phyloP scores from a whole-genome alignment of 2,888 invertebrate species.

The Mesodorylaimus sp. region DNA sequence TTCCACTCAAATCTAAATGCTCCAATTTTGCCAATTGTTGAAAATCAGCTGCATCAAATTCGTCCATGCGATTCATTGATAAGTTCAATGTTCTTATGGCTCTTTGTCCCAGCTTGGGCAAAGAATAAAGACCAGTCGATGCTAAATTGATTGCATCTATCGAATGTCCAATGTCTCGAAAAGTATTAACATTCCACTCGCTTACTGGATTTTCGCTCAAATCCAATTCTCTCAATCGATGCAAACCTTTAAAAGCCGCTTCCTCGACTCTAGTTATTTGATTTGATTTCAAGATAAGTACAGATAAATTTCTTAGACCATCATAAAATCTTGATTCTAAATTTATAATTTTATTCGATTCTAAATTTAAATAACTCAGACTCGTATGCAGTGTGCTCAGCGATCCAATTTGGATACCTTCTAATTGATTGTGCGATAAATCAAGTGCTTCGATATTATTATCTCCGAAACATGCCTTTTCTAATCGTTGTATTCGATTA shows the following conservation, averaged over 20 bases:
- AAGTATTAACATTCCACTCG: constrained; percentile 25
- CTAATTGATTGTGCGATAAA: constrained; percentile 9
- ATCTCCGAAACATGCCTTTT: constrained; percentile 20
- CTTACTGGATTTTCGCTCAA: constrained; percentile 24
- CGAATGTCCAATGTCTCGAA: constrained; percentile 19
- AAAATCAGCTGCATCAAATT: constrained; percentile 16
- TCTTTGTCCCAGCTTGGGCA: constrained; percentile 9
- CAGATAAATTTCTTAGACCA: constrained; percentile 18
- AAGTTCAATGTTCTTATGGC: constrained; percentile 16
- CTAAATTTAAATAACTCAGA: constrained; percentile 6
- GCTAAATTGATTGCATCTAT: constrained; percentile 22
- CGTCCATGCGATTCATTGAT: constrained; percentile 20
- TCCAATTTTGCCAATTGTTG: constrained; percentile 18
- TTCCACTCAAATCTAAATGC: constrained; percentile 22
- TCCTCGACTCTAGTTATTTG: constrained; percentile 23
- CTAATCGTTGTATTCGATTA: constrained; percentile 20
- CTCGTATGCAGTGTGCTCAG: constrained; percentile 17
- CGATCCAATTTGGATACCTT: neutral
- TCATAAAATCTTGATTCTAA: constrained; percentile 15
- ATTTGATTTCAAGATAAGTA: constrained; percentile 18
- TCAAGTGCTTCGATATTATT: constrained; percentile 8
- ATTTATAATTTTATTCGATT: constrained; percentile 13
- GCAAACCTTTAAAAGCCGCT: constrained; percentile 20
- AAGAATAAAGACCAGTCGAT: constrained; percentile 18
- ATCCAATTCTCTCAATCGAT: constrained; percentile 18